These are phyloP conservation scores for Indri indri DNA, from an alignment of 2,113 vertebrate genomes.

Conservation along the genomic window DNA sequence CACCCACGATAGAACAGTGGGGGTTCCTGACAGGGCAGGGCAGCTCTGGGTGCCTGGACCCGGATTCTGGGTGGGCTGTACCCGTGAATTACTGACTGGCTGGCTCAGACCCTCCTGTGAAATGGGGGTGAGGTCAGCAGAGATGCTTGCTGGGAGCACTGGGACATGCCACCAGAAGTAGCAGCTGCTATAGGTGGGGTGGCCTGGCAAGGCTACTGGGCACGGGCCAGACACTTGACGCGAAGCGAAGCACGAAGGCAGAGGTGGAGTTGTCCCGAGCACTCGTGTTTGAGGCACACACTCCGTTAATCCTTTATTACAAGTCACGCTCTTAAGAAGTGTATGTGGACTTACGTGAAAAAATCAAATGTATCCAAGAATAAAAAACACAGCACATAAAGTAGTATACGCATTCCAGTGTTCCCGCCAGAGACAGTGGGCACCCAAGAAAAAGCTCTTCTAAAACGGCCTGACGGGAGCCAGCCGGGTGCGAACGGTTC, in stretches of 20 bases:
- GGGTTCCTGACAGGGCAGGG: background rate
- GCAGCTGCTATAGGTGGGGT: background rate
- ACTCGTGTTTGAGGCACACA: constrained; percentile 56
- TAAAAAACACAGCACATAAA: constrained; percentile 90
- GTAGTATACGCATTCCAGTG: constrained; percentile 91
- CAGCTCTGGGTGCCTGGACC: background rate
- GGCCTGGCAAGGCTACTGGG: background rate
- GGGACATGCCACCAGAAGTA: background rate
- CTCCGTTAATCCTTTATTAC: constrained; percentile 86
- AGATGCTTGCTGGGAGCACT: background rate
- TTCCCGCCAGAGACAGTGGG: constrained; percentile 75
- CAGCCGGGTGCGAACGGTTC: constrained; percentile 13
- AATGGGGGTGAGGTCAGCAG: rapidly evolving
- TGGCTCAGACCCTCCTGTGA: background rate
- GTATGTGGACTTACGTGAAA: constrained; percentile 87
- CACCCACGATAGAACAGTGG: too few species aligned
- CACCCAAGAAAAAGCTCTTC: constrained; percentile 71
- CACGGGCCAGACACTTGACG: background rate
- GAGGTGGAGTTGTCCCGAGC: background rate
- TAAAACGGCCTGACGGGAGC: constrained; percentile 31
- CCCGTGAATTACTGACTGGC: rapidly evolving
- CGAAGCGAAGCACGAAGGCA: background rate
- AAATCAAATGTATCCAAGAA: constrained; percentile 90
- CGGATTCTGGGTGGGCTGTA: background rate
- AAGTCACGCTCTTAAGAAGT: constrained; percentile 87